Percentiles rank a stretch among this genome's conserved stretches.
phyloP scores from a whole-genome alignment of 1,140 invertebrate genomes.

The Paraescarpia echinospica region DNA sequence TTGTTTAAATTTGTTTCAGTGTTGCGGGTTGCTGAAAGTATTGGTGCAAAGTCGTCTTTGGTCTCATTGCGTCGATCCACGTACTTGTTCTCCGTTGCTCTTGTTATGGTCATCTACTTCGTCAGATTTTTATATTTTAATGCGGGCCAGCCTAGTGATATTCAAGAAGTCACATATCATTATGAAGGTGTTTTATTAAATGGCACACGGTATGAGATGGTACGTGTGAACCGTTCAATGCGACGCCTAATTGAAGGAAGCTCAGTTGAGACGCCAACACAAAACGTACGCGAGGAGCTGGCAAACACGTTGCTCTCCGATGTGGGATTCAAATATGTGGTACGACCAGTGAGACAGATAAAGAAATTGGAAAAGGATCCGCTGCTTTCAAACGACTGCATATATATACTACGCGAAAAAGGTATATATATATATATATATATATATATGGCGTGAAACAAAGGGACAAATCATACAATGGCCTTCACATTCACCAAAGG shows the following conservation, averaged over 20 bases:
- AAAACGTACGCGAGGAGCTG: neutral
- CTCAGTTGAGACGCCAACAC: neutral
- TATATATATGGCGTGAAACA: too few relatives aligned
- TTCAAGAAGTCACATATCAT: neutral
- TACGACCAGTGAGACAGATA: neutral
- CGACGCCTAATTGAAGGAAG: too few relatives aligned
- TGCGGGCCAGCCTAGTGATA: neutral
- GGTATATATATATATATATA: too few relatives aligned
- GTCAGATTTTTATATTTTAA: neutral
- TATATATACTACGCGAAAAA: neutral
- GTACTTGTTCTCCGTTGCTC: neutral
- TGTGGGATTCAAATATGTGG: neutral
- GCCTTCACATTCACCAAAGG: too few relatives aligned
- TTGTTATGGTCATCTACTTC: neutral
- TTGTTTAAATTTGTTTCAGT: neutral
- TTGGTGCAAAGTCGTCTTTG: neutral
- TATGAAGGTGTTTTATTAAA: too few relatives aligned
- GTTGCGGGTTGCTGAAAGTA: neutral
- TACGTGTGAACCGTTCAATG: too few relatives aligned
- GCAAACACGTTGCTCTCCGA: neutral
- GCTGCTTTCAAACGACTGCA: neutral
- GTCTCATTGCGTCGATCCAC: neutral
- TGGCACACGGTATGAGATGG: too few relatives aligned
- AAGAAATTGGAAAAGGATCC: neutral
- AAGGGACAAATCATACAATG: too few relatives aligned